Conservation (phyloP, 1,140 invertebrate species). For the Aplysia californica region DNA sequence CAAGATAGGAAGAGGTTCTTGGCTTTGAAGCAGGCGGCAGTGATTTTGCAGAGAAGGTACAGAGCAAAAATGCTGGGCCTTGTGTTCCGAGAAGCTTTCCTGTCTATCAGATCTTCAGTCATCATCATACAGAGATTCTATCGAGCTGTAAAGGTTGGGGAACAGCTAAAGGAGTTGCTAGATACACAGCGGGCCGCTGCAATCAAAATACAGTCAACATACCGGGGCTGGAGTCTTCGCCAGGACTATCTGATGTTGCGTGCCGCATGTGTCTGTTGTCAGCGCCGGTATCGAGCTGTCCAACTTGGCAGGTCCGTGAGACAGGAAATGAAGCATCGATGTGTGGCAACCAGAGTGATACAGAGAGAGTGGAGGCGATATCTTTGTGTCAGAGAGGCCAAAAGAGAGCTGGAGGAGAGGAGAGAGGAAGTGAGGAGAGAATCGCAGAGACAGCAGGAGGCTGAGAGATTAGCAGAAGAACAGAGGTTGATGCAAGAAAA, state of each 20-base stretch:
- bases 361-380: constrained; percentile 5
- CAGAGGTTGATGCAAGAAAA: neutral
- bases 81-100: constrained; percentile 30
- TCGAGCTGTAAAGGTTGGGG: constrained; percentile 31
- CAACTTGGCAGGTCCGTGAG: neutral
- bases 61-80: constrained; percentile 23
- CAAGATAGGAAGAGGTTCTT: constrained; percentile 30
- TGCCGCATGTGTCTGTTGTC: constrained; percentile 36
- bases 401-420: neutral
- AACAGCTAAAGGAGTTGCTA: neutral
- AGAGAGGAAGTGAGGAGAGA: constrained; percentile 5
- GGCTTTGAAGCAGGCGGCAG: constrained; percentile 35
- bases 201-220: constrained; percentile 30
- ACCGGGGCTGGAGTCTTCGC: constrained; percentile 14
- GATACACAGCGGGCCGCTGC: constrained; percentile 20
- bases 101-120: constrained; percentile 31
- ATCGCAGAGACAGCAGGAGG: constrained; percentile 8
- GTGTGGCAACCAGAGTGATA: too few species aligned
- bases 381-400: neutral
- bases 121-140: constrained; percentile 42
- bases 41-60: constrained; percentile 50
- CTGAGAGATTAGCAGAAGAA: constrained; percentile 1
- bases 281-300: constrained; percentile 33
- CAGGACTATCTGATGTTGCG: constrained; percentile 16
- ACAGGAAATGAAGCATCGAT: too few species aligned